Base-by-base conservation (phyloP, 2,888 invertebrate species). In the Chironomus riparius region DNA sequence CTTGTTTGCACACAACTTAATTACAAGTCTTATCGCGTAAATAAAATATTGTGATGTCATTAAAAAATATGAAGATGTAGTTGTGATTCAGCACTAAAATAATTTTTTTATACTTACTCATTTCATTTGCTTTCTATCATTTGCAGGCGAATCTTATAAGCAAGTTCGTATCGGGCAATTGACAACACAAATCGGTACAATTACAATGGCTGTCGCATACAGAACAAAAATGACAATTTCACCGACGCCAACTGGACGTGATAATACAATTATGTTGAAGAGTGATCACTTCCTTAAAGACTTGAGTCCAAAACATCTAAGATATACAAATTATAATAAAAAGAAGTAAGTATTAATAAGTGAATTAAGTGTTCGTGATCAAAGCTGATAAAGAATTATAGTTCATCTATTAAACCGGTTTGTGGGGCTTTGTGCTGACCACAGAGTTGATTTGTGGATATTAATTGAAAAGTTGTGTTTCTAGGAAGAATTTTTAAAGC, bases 181-280 rank as follows among this genome's bases (percentile, higher is more conserved):
- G 6, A 90, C 91, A 79, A 95, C 95, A 13, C 93, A 95, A 0
- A 89, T 92, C 77, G 97, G 97, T 6, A 92, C 92, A 2, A 85
- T 97, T 76, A 87, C 89, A 77, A 87, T 97, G 81, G 90, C 91
- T 24, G 91, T 97, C 10, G 89, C 92, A 6, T 97, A 95, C 83
- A 88, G 97, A 78, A 96, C 95, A 0, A 93, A 95, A 84, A 92
- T 97, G 90, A 92, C 95, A 2, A 92, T 97, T 79, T 90, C 95
- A 18, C 94, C 95, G 0, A 92, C 92, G 71, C 89, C 90, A 77
- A 86, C 87, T 47, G 88, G 87, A 71, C 88, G 88, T 79, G 89
- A 91, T 78, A 85, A 86, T 38, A 88, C 89, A 5, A 92, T 94
- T 50, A 92, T 95, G 90, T 86, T 96, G 22, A 95, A 96, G 82